Evolutionary conservation across 1,140 invertebrate species (phyloP).

Genomic region (Drosophila varians): DNA sequence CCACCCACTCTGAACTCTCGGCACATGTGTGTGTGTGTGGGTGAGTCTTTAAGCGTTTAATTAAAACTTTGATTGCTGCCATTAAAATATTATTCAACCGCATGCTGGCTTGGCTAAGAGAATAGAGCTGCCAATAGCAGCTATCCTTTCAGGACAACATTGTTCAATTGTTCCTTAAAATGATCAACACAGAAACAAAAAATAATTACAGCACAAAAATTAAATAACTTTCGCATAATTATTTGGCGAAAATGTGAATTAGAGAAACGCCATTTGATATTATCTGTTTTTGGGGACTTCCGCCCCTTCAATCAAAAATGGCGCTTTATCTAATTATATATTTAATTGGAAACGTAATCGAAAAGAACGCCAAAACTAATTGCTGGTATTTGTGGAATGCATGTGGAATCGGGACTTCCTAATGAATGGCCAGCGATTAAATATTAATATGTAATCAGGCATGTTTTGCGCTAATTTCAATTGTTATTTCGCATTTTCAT

Average conservation of each 20-base stretch:
- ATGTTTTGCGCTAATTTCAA: neutral
- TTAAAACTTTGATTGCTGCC: conserved; percentile 75
- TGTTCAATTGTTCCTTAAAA: neutral
- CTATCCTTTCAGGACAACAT: no score
- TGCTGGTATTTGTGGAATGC: neutral
- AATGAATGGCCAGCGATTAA: neutral
- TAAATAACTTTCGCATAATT: neutral
- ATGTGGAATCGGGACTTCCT: neutral
- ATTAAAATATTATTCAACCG: conserved; percentile 55
- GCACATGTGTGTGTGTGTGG: neutral
- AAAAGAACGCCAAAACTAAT: conserved; percentile 3
- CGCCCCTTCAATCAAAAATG: neutral
- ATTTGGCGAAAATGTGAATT: neutral
- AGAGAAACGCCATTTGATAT: neutral
- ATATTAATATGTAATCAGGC: neutral
- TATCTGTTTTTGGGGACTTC: no score
- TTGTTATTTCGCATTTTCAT: neutral
- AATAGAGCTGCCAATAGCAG: conserved; percentile 12
- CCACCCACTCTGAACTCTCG: no score
- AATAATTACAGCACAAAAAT: conserved; percentile 1
- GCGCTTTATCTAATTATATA: conserved; percentile 18
- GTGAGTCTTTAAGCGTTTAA: conserved; percentile 70
- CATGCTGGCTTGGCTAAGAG: neutral
- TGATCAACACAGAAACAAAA: no score
- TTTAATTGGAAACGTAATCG: conserved; percentile 25